Percentiles rank a stretch among this genome's conserved stretches.
phyloP scores from a whole-genome alignment of 2,113 vertebrate genomes.

The Triplophysa siluroides region DNA sequence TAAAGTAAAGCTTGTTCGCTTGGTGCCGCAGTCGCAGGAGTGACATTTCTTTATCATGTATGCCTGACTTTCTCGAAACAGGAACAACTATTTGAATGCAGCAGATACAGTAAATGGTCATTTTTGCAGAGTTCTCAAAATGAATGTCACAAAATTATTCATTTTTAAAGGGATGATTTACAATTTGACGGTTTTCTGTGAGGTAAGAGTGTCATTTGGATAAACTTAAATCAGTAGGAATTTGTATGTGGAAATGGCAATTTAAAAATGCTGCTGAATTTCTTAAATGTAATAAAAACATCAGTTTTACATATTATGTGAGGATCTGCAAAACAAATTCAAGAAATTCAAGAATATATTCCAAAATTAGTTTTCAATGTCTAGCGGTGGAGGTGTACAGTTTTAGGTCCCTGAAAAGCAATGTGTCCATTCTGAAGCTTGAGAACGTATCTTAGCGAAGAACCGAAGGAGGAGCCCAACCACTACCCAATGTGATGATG shows the following conservation, averaged over 20 bases:
- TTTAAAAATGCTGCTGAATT: not conserved
- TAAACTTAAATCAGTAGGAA: not conserved
- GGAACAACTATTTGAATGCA: not conserved
- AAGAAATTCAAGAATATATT: not conserved
- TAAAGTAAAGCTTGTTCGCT: slow-evolving; percentile 19
- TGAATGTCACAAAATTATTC: not conserved
- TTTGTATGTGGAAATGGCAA: not conserved
- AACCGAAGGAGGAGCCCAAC: not conserved
- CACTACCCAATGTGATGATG: not conserved
- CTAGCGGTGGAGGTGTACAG: not conserved
- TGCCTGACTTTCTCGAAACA: not conserved
- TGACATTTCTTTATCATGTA: not conserved
- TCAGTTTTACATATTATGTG: not conserved
- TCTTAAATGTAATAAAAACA: not conserved
- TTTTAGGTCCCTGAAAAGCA: not conserved
- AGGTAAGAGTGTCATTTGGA: not conserved
- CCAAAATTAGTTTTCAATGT: not conserved
- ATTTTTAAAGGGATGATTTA: not conserved
- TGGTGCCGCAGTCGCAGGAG: not conserved
- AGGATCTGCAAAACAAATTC: not conserved
- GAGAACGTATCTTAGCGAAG: not conserved
- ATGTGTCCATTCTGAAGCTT: not conserved
- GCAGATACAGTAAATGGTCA: not conserved
- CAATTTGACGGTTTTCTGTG: not conserved
- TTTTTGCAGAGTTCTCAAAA: not conserved